Evolutionary conservation across 2,888 invertebrate genomes (phyloP), one percentile per base, ranked within the genome.

Genomic region (Eugnorisma glareosa): DNA sequence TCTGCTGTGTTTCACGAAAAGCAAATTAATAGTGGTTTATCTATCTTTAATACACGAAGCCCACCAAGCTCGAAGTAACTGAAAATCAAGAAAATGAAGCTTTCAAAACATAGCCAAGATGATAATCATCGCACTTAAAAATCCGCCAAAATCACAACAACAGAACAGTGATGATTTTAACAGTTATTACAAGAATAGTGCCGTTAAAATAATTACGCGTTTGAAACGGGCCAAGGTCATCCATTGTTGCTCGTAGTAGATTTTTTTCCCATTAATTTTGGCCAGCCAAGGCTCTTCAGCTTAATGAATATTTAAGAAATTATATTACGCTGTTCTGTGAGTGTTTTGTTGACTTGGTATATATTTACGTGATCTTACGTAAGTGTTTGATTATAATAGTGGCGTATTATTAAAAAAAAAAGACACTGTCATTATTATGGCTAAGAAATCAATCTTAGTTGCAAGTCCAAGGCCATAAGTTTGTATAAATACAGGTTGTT

Each of bases 221-320:
- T 84, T 68, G 72, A 88, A 90, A 87, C 84, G 63, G 92, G 91
- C 90, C 93, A 93, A 91, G 93, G 91, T 74, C 76, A 15, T n/a
- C 86, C 83, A 93, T 92, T 92, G 91, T 93, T 75, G 82, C 79
- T 82, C 79, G 81, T 86, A 86, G 84, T 85, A 80, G 79, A 86
- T 89, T 85, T 83, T 83, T 88, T 91, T 90, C 88, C 87, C 90
- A 92, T 90, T 89, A 91, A 91, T 87, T 91, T 90, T 79, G 86
- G 82, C 71, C 63, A 90, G 78, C 77, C 92, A 91, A 91, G 90
- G 91, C 80, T 82, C 72, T 69, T 59, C 69, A 75, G 69, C 71
- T 71, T 90, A 87, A 90, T 90, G 90, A 91, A 91, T 90, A 89
- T 89, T 91, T 86, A 90, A 83, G 67, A 84, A 86, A 89, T 88